phyloP scores from a whole-genome alignment of 2,888 invertebrate species.

The Lithophane socia region DNA sequence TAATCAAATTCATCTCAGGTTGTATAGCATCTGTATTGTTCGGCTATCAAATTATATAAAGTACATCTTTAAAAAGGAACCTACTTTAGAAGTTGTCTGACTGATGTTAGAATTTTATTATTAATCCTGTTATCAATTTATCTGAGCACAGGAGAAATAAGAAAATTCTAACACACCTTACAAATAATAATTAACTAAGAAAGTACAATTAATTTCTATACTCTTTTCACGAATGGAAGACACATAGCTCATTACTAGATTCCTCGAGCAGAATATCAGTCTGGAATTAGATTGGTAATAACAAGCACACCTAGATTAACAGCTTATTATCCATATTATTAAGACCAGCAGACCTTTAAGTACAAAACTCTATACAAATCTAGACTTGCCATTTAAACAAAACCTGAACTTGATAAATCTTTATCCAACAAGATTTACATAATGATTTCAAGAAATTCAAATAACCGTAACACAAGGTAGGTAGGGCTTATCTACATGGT shows the following conservation, averaged over 20 bases:
- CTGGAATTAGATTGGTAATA: not conserved
- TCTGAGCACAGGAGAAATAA: not conserved
- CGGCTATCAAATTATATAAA: not conserved
- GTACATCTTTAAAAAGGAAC: not conserved
- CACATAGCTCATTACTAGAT: not conserved
- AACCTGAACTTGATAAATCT: conserved; percentile 18
- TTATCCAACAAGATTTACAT: conserved; percentile 38
- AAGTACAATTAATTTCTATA: not conserved
- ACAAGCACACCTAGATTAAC: not conserved
- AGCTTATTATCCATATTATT: not conserved
- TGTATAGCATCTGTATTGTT: not conserved
- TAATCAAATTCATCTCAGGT: conserved; percentile 1
- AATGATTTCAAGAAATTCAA: conserved; percentile 25
- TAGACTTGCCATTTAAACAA: conserved; percentile 4
- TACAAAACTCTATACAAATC: conserved; percentile 14
- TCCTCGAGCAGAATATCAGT: not conserved
- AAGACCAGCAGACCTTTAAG: not conserved
- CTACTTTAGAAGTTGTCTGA: not conserved
- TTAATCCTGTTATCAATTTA: not conserved
- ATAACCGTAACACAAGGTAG: conserved; percentile 32
- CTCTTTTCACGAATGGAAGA: not conserved
- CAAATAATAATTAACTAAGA: not conserved
- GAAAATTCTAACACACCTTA: not conserved
- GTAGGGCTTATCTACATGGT: conserved; percentile 48
- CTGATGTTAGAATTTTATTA: not conserved